Percentiles rank a stretch among this genome's conserved stretches.
These are phyloP conservation scores for Oreochromis tanganicae DNA, from an alignment of 2,113 vertebrate species.

Conservation along the genomic window DNA sequence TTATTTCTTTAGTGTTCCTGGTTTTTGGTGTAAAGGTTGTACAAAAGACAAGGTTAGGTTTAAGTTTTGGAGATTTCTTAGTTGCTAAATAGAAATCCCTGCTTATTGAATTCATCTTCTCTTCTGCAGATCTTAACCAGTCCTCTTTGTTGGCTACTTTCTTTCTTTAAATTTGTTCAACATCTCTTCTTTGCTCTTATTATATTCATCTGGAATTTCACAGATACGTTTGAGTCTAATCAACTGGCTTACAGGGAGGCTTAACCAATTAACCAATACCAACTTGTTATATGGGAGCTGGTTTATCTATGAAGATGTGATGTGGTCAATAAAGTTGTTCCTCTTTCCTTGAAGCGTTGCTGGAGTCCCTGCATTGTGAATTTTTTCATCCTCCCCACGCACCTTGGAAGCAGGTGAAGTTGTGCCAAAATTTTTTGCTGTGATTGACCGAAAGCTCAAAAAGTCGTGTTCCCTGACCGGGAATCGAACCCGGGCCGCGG, in stretches of 20 bases:
- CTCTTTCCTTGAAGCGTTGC: neutral
- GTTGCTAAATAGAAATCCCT: neutral
- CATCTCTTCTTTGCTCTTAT: neutral
- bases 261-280: too few relatives aligned
- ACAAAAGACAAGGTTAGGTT: neutral
- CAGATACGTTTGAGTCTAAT: neutral
- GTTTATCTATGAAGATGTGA: too few relatives aligned
- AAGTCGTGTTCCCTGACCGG: slow-evolving; percentile 12
- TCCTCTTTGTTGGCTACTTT: neutral
- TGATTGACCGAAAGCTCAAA: neutral
- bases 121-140: neutral
- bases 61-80: neutral
- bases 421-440: neutral
- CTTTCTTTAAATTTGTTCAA: neutral
- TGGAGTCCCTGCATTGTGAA: neutral
- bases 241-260: too few relatives aligned
- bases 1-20: neutral
- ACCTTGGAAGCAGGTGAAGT: neutral
- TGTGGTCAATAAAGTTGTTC: neutral
- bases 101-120: neutral
- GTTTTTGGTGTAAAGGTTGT: neutral
- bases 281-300: too few relatives aligned
- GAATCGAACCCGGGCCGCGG: slow-evolving; percentile 67
- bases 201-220: neutral
- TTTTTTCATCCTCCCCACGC: neutral